phyloP scores from a whole-genome alignment of 2,113 vertebrate species.

The Romanogobio albipinnatus region DNA sequence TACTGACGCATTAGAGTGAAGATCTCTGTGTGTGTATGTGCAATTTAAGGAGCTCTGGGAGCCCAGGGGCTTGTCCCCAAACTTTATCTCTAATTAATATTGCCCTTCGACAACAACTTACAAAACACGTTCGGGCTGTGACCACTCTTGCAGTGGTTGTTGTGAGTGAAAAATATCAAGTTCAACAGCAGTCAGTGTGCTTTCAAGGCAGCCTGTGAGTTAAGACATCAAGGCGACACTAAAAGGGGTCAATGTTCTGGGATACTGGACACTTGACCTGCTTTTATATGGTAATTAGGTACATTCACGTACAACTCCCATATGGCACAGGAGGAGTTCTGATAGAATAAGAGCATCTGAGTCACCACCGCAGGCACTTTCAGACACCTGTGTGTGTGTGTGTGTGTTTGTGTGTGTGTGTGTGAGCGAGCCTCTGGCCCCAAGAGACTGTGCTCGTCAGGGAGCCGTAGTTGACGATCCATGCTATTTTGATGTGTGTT shows the following conservation, averaged over 20 bases:
- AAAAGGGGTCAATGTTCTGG: constrained; percentile 18
- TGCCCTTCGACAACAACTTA: constrained; percentile 3
- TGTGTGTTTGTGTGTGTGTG: constrained; percentile 29
- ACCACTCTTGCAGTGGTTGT: constrained; percentile 8
- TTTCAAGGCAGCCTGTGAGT: constrained; percentile 31
- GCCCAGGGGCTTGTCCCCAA: constrained; percentile 31
- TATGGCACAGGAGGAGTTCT: constrained; percentile 41
- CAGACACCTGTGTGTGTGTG: constrained; percentile 26
- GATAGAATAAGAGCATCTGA: constrained; percentile 48
- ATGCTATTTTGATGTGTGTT: constrained; percentile 40
- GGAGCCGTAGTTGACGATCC: constrained; percentile 38
- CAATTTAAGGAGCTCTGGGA: neutral
- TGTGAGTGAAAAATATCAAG: constrained; percentile 26
- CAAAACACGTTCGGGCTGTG: constrained; percentile 23
- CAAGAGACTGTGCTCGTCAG: constrained; percentile 12
- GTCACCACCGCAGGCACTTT: constrained; percentile 28
- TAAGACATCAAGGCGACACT: constrained; percentile 39
- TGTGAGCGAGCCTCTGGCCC: constrained; percentile 13
- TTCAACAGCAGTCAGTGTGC: constrained; percentile 12
- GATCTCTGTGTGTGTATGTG: constrained; percentile 36
- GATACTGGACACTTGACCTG: constrained; percentile 49
- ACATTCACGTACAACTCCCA: constrained; percentile 45
- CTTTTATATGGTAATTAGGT: constrained; percentile 47
- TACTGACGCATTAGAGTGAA: constrained; percentile 40
- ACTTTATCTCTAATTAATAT: constrained; percentile 44